Base-by-base conservation (phyloP, 2,797 vertebrate species). In the Zalophus californianus region DNA sequence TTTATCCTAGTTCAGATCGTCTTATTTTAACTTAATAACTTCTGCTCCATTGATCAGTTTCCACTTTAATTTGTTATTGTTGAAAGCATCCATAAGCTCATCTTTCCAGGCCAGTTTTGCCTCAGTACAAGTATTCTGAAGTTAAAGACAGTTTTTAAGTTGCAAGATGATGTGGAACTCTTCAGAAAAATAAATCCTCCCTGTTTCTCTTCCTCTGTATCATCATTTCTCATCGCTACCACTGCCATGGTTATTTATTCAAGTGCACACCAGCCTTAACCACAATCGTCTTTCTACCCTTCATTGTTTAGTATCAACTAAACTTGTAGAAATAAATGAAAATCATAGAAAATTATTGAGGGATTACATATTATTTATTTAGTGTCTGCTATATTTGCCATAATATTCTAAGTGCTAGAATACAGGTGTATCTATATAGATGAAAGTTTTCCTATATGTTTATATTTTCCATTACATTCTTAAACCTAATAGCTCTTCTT, bases 81-180 rank as follows among this genome's bases (percentile, higher is more conserved):
- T 70, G 9, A 72, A 18, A 58, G 0, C 15, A 92, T 54, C 41
- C 12, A 32, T 32, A 66, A 86, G 3, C 11, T 50, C 32, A 38
- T 84, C 9, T 90, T 94, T 35, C 89, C 23, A 52, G 66, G 18
- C 44, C 29, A 90, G 6, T 41, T 78, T 90, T 88, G 10, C 7
- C 44, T 85, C 25, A 35, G 2, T 54, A 5, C 78, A 85, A 90
- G 2, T 68, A 44, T 3, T 85, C 44, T 8, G 16, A 92, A 92
- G 23, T 86, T 23, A 92, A 79, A 86, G 21, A 66, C 7, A 56
- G 11, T 11, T 94, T 94, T 72, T 41, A 91, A 90, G 64, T 93
- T 79, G 7, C 0, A 84, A 85, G 77, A 35, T 80, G 70, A 89
- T 41, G 14, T 35, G 3, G 8, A 44, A 66, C 2, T 86, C 64